These are phyloP conservation scores for Maconellicoccus hirsutus DNA, from an alignment of 1,140 invertebrate genomes.

Conservation along the genomic window DNA sequence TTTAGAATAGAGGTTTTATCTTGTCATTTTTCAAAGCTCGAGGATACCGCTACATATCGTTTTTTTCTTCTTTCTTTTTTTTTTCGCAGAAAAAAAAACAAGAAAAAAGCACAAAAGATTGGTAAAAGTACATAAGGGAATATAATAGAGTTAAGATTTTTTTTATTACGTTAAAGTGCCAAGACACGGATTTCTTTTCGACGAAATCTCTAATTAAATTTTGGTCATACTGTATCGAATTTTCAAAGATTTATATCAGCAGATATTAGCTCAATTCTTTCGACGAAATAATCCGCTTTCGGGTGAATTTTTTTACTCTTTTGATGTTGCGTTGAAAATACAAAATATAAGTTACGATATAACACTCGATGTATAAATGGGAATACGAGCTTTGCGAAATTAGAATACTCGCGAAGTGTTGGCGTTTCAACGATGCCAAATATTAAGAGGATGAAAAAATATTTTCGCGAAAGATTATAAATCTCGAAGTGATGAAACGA, in stretches of 20 bases:
- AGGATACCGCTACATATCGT: not conserved
- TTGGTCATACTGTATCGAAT: not conserved
- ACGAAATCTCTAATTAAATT: not conserved
- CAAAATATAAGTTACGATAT: no score
- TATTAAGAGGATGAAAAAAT: no score
- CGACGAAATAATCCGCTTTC: not conserved
- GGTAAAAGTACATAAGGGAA: not conserved
- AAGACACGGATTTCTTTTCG: not conserved
- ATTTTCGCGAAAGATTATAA: not conserved
- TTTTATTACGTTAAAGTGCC: not conserved
- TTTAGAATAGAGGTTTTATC: not conserved
- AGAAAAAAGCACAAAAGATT: not conserved
- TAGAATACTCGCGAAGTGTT: no score
- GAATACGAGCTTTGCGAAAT: no score
- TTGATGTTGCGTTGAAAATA: no score
- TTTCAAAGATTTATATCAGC: not conserved
- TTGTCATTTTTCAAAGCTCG: constrained; percentile 3
- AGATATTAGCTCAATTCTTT: not conserved
- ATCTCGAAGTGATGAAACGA: not conserved
- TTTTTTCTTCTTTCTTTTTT: not conserved
- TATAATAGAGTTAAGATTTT: not conserved
- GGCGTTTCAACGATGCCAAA: no score
- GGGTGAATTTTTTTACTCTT: no score
- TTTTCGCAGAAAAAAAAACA: not conserved
- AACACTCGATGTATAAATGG: no score